Evolutionary conservation across 2,113 vertebrate genomes (phyloP).

Genomic region (Chaetorhynchus papuensis): DNA sequence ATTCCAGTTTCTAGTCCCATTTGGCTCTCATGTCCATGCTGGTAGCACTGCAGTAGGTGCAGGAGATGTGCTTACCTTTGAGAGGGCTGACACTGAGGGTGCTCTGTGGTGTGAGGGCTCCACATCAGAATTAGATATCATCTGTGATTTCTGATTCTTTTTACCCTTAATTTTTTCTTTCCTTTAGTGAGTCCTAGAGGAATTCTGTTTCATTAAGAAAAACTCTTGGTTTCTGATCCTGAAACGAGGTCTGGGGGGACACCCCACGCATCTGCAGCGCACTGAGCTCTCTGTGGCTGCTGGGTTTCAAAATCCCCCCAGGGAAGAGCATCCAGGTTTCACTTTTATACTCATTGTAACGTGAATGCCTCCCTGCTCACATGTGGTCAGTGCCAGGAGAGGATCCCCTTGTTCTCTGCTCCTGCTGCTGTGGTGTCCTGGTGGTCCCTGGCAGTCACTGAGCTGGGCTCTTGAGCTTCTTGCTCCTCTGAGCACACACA

Average conservation of each 20-base stretch:
- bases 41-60: not conserved
- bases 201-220: not conserved
- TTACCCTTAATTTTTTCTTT: not conserved
- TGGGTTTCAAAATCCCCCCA: not conserved
- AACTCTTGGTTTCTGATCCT: not conserved
- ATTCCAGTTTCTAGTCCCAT: not conserved
- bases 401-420: accelerated
- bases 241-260: not conserved
- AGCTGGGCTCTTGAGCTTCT: not conserved
- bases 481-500: accelerated
- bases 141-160: not conserved
- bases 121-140: not conserved
- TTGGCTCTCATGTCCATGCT: not conserved
- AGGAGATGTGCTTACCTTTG: not conserved
- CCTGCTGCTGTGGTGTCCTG: not conserved
- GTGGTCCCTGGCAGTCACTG: not conserved
- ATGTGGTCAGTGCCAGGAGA: not conserved
- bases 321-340: not conserved
- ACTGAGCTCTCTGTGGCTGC: not conserved
- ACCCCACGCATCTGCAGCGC: not conserved
- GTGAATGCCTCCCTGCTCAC: not conserved
- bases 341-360: not conserved
- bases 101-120: not conserved
- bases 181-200: not conserved
- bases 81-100: not conserved